A percentile compares a stretch with the other conserved stretches of the same genome.
Evolutionary conservation across 2,797 vertebrate species (phyloP).

Genomic region (Microhierax caerulescens): DNA sequence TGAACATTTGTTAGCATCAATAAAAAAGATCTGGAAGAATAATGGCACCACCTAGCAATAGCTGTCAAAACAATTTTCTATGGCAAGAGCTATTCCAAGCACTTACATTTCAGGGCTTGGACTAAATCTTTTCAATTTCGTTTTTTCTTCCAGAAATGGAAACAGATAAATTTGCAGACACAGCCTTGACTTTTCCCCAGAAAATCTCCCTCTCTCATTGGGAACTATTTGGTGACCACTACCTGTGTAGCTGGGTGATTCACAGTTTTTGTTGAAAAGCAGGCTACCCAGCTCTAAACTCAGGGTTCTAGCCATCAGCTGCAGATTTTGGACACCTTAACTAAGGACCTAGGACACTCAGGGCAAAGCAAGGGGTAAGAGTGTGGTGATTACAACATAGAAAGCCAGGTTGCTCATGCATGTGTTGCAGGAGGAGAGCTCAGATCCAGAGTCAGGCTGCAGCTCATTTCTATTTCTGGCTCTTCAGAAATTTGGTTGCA

Average conservation of each 20-base stretch:
- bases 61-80: background rate
- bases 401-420: background rate
- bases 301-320: background rate
- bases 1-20: background rate
- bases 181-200: background rate
- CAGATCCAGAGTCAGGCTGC: background rate
- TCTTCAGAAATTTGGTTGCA: background rate
- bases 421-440: background rate
- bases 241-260: background rate
- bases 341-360: background rate
- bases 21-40: background rate
- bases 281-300: background rate
- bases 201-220: background rate
- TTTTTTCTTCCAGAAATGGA: background rate
- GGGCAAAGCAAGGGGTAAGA: background rate
- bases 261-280: background rate
- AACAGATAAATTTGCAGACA: background rate
- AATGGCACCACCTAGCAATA: background rate
- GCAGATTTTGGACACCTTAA: background rate
- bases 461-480: background rate
- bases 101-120: background rate
- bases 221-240: background rate
- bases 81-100: background rate
- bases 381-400: rapidly evolving
- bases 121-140: background rate